Percentiles rank a stretch among this genome's conserved stretches.
Conservation (phyloP, 1,140 invertebrate genomes). For the Melitaea cinxia region DNA sequence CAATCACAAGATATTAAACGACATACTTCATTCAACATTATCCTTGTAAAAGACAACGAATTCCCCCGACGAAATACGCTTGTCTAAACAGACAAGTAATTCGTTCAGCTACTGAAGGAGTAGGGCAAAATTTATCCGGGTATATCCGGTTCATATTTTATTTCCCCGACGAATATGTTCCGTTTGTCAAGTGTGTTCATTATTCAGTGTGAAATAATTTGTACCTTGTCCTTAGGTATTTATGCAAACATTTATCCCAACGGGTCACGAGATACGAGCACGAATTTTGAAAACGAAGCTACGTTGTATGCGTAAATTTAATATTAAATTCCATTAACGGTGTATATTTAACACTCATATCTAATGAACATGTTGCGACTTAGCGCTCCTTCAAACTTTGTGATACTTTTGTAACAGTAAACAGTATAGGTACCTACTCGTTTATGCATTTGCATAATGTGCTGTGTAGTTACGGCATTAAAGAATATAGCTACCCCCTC, state of each 20-base stretch:
- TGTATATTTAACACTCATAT: background rate
- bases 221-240: constrained; percentile 5
- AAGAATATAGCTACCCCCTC: too few species aligned
- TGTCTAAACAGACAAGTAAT: background rate
- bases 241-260: constrained; percentile 6
- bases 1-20: background rate
- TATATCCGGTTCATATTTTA: background rate
- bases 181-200: background rate
- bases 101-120: background rate
- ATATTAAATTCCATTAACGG: background rate
- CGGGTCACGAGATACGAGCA: constrained; percentile 8
- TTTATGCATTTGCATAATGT: too few species aligned
- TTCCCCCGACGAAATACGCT: background rate
- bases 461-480: too few species aligned
- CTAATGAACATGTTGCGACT: too few species aligned
- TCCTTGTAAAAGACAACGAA: background rate
- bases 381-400: too few species aligned
- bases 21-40: background rate
- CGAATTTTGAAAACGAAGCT: constrained; percentile 2
- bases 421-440: too few species aligned
- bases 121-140: background rate
- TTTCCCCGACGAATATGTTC: background rate
- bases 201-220: constrained; percentile 7
- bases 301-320: background rate
- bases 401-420: too few species aligned